These are phyloP conservation scores for Clinocottus analis DNA, from an alignment of 2,113 vertebrate species.

Conservation along the genomic window DNA sequence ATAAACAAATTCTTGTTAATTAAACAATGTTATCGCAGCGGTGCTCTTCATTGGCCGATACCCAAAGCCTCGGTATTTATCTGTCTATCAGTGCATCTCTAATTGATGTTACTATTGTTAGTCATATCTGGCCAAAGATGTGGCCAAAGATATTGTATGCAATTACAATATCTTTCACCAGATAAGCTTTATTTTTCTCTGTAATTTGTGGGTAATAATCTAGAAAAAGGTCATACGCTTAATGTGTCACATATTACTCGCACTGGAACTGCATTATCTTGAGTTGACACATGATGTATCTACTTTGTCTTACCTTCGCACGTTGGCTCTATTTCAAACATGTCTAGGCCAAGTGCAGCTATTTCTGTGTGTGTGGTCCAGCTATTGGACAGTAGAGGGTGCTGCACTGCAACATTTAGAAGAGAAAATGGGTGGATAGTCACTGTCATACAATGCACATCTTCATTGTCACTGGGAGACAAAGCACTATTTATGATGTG, in stretches of 20 bases:
- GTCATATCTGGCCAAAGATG: too few species aligned
- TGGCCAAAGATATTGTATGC: background rate
- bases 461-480: background rate
- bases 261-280: background rate
- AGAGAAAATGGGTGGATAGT: background rate
- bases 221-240: too few species aligned
- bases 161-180: too few species aligned
- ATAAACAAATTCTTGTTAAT: background rate
- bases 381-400: conserved; percentile 61
- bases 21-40: too few species aligned
- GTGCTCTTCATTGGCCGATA: too few species aligned
- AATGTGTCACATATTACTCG: background rate
- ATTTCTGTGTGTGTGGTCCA: background rate
- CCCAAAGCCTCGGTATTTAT: background rate
- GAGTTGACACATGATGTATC: background rate
- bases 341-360: background rate
- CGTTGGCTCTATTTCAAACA: too few species aligned
- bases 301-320: too few species aligned
- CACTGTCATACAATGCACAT: background rate
- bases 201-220: background rate
- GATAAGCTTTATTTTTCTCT: too few species aligned
- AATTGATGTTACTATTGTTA: too few species aligned
- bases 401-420: conserved; percentile 50
- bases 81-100: too few species aligned
- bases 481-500: background rate